Percentiles rank a stretch among this genome's conserved stretches.
Conservation (phyloP, 30 jellyfish, hydroid and myxozoan genomes). For the Chironex yamaguchii region DNA sequence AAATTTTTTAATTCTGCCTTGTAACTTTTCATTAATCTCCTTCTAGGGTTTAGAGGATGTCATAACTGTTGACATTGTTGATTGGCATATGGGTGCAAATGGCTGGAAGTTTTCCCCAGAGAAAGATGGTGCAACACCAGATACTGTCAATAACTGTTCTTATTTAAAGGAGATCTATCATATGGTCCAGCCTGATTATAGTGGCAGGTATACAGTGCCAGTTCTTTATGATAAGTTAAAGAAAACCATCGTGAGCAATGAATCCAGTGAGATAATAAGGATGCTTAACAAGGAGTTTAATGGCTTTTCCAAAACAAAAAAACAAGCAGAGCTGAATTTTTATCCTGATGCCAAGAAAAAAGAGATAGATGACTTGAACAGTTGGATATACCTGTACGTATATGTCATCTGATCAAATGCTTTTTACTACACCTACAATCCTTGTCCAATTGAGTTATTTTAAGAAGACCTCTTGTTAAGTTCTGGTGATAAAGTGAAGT, state of each 20-base stretch:
- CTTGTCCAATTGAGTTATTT: too few species aligned
- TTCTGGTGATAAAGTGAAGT: too few species aligned
- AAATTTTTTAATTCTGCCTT: too few species aligned
- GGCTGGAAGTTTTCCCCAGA: conserved; percentile 87
- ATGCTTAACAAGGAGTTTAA: conserved; percentile 84
- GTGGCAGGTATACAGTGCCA: conserved; percentile 90
- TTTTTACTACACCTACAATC: too few species aligned
- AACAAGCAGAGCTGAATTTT: conserved; percentile 32
- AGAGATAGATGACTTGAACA: conserved; percentile 79
- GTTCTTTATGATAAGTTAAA: conserved; percentile 84
- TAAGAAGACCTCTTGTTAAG: too few species aligned
- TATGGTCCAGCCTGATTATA: conserved; percentile 83
- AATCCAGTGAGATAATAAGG: conserved; percentile 84
- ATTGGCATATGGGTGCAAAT: conserved; percentile 63
- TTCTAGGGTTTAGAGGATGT: conserved; percentile 92
- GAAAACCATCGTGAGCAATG: conserved; percentile 81
- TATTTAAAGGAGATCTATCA: conserved; percentile 68
- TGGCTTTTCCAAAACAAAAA: conserved; percentile 36
- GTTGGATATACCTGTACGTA: conserved; percentile 73
- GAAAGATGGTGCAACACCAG: conserved; percentile 42
- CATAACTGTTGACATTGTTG: conserved; percentile 63
- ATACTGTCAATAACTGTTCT: conserved; percentile 64
- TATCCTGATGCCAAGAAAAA: conserved; percentile 60
- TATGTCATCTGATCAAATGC: too few species aligned
- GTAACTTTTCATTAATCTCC: neutral